Evolutionary conservation across 2,888 invertebrate genomes (phyloP).

Genomic region (Mesorhabditis spiculigera): DNA sequence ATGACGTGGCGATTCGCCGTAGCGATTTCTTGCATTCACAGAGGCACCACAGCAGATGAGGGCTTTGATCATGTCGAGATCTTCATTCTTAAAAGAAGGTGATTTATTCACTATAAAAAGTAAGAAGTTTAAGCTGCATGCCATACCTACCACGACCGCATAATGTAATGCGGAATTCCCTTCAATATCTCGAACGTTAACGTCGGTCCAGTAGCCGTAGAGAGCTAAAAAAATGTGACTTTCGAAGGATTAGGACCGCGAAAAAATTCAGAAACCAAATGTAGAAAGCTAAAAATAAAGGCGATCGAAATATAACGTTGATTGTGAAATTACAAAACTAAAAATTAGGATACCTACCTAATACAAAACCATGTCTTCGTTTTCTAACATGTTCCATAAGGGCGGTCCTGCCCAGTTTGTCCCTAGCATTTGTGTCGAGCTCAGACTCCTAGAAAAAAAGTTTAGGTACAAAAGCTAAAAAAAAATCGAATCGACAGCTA

Average conservation of each 20-base stretch:
- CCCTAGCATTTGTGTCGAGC: background rate
- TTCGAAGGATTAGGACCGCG: too few species aligned
- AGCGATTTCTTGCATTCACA: background rate
- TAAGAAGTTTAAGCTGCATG: too few species aligned
- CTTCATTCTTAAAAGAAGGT: background rate
- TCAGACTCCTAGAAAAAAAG: background rate
- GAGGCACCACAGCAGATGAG: background rate
- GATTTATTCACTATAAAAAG: too few species aligned
- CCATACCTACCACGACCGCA: background rate
- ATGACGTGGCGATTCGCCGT: background rate
- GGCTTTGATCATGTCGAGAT: background rate
- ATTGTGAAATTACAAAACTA: too few species aligned
- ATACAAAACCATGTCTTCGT: slow-evolving; percentile 2
- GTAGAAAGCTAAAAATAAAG: too few species aligned
- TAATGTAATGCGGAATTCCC: background rate
- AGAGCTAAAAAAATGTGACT: background rate
- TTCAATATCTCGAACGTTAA: slow-evolving; percentile 3
- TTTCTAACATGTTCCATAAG: background rate
- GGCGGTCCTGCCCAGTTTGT: background rate
- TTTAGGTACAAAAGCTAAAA: too few species aligned
- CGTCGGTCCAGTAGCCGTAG: slow-evolving; percentile 2
- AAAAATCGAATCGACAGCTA: too few species aligned
- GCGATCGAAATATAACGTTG: too few species aligned
- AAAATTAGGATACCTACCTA: background rate
- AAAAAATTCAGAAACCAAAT: too few species aligned